Percentiles rank a stretch among this genome's conserved stretches.
phyloP scores from a whole-genome alignment of 2,797 vertebrate species.

The Hyperoplus immaculatus region DNA sequence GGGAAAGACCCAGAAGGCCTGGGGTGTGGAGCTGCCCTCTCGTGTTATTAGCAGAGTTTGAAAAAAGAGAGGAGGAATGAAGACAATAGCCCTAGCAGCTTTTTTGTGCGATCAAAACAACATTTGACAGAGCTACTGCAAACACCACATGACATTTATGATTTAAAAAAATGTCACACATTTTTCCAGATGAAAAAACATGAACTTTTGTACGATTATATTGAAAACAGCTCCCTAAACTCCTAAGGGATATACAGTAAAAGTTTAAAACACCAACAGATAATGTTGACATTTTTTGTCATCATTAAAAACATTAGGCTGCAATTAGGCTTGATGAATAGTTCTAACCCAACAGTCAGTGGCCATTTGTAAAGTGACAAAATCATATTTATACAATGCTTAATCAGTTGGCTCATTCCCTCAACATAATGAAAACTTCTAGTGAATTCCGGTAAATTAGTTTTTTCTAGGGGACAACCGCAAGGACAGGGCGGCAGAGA shows the following conservation, averaged over 20 bases:
- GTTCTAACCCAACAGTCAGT: not conserved
- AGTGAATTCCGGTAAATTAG: not conserved
- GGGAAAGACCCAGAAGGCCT: slow-evolving; percentile 11
- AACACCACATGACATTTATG: too few species aligned
- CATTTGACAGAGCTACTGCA: too few species aligned
- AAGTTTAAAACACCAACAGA: not conserved
- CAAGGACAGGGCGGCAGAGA: slow-evolving; percentile 43
- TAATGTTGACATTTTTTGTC: not conserved
- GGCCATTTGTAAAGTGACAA: not conserved
- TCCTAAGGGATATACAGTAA: not conserved
- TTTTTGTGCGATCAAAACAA: not conserved
- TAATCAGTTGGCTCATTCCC: not conserved
- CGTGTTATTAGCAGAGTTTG: slow-evolving; percentile 30
- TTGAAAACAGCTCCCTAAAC: not conserved
- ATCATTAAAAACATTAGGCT: not conserved
- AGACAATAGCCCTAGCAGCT: too few species aligned
- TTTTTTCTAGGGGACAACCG: slow-evolving; percentile 22
- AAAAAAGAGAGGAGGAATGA: not conserved
- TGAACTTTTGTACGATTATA: not conserved
- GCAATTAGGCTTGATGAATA: not conserved
- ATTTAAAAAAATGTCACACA: too few species aligned
- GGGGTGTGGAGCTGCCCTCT: slow-evolving; percentile 35
- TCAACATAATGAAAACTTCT: not conserved
- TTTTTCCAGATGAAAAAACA: too few species aligned
- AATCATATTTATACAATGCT: not conserved